phyloP scores from a whole-genome alignment of 2,888 invertebrate species.

The Drosophila robusta region DNA sequence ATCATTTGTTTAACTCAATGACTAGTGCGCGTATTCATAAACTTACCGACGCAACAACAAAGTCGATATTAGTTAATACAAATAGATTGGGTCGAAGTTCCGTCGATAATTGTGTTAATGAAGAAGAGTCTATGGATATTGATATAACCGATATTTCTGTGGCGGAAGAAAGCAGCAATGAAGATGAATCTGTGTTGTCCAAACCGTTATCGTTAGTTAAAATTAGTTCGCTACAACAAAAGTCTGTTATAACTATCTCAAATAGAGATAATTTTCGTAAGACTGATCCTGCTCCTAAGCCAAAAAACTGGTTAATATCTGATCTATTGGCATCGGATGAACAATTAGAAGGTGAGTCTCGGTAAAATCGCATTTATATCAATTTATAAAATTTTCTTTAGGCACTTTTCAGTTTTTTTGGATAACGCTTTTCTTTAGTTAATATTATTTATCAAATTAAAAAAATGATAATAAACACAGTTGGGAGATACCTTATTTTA shows the following conservation, averaged over 20 bases:
- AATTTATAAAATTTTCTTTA: neutral
- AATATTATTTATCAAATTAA: neutral
- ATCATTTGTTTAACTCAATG: conserved; percentile 83
- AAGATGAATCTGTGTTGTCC: conserved; percentile 49
- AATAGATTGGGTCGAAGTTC: conserved; percentile 48
- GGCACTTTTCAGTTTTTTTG: neutral
- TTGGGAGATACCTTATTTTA: too few relatives aligned
- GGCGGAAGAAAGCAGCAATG: conserved; percentile 69
- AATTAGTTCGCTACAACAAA: conserved; percentile 51
- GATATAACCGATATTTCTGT: conserved; percentile 85
- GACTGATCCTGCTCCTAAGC: conserved; percentile 55
- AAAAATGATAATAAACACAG: too few relatives aligned
- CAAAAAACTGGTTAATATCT: conserved; percentile 83
- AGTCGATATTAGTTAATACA: conserved; percentile 51
- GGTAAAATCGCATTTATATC: too few relatives aligned
- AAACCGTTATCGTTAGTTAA: conserved; percentile 77
- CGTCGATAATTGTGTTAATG: conserved; percentile 67
- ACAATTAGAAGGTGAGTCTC: conserved; percentile 60
- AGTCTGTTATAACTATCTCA: conserved; percentile 36
- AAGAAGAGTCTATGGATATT: conserved; percentile 85
- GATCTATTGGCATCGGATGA: conserved; percentile 74
- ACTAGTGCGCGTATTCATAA: conserved; percentile 72
- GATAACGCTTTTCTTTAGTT: neutral
- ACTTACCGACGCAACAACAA: conserved; percentile 57
- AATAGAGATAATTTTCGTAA: conserved; percentile 37